Evolutionary conservation across 2,888 invertebrate species (phyloP).

Genomic region (Thecocarcelia acutangulata): DNA sequence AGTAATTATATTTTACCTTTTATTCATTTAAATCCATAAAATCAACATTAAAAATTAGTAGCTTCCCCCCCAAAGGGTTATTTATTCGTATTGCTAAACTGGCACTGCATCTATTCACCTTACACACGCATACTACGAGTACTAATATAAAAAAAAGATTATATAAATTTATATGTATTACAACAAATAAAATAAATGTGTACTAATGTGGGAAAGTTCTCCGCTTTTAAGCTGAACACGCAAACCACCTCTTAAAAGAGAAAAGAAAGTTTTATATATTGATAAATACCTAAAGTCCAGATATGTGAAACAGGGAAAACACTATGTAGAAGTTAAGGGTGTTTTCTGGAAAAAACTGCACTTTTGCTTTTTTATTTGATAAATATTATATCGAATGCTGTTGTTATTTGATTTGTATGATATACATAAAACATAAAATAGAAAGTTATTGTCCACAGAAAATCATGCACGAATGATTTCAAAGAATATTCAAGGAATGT

Average conservation of each 20-base stretch:
- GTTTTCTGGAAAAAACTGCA: conserved; percentile 44
- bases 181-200: conserved; percentile 44
- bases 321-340: background rate
- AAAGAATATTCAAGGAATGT: no score
- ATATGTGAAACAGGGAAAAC: background rate
- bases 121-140: no score
- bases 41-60: no score
- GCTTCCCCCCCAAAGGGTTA: background rate
- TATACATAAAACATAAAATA: background rate
- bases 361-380: conserved; percentile 3
- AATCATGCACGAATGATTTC: conserved; percentile 39
- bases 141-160: conserved; percentile 37
- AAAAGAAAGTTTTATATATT: conserved; percentile 21
- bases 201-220: conserved; percentile 71
- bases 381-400: background rate
- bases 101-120: conserved; percentile 9
- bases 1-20: no score
- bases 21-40: no score
- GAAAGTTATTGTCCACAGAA: conserved; percentile 32
- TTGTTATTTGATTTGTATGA: conserved; percentile 20
- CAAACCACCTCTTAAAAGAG: conserved; percentile 30
- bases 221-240: conserved; percentile 26
- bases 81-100: conserved; percentile 20
- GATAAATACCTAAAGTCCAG: no score
- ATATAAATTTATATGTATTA: background rate